A percentile compares a stretch with the other conserved stretches of the same genome.
phyloP scores from a whole-genome alignment of 2,113 vertebrate species.

The Meriones unguiculatus region DNA sequence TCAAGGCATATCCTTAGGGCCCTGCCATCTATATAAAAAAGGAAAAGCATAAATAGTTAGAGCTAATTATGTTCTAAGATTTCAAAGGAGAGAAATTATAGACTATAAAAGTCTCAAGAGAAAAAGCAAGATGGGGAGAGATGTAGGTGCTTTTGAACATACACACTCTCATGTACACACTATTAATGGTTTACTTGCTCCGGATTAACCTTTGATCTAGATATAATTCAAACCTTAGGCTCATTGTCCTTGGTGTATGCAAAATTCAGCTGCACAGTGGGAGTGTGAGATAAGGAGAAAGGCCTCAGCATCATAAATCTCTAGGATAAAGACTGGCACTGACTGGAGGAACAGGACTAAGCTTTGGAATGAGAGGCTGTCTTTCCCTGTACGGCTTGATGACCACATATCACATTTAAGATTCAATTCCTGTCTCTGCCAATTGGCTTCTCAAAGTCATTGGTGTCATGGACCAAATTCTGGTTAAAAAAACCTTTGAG shows the following conservation, averaged over 20 bases:
- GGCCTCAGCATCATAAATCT: background rate
- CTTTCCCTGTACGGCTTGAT: too few species aligned
- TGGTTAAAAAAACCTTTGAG: background rate
- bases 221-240: background rate
- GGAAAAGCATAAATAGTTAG: background rate
- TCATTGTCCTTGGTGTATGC: background rate
- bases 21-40: background rate
- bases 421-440: background rate
- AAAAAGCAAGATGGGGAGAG: background rate
- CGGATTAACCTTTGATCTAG: background rate
- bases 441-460: background rate
- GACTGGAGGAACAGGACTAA: background rate
- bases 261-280: background rate
- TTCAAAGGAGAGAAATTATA: constrained; percentile 8
- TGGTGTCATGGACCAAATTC: background rate
- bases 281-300: background rate
- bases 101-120: background rate
- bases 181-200: background rate
- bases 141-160: background rate
- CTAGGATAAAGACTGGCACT: too few species aligned
- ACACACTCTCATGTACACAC: background rate
- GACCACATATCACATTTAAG: background rate
- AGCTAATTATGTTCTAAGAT: background rate
- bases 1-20: background rate
- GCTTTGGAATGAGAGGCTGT: background rate